Evolutionary conservation across 2,888 invertebrate genomes (phyloP).

Genomic region (Parapristionchus giblindavisi): DNA sequence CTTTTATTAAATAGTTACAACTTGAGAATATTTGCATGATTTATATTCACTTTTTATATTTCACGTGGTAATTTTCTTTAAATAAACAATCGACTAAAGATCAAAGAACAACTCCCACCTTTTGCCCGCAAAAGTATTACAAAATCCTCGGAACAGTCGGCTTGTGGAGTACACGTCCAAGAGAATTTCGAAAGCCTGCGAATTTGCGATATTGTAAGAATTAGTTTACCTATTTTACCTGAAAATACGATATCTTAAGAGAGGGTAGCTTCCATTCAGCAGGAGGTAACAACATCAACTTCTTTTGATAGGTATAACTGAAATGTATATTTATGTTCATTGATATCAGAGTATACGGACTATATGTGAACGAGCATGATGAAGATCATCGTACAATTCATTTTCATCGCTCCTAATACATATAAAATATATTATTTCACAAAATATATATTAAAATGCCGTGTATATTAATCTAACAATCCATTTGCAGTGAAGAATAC

Average conservation of each 20-base stretch:
- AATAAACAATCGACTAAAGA: too few relatives aligned
- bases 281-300: constrained; percentile 45
- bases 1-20: too few relatives aligned
- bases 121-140: constrained; percentile 20
- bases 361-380: too few relatives aligned
- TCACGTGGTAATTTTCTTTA: background rate
- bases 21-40: too few relatives aligned
- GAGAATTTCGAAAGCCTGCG: constrained; percentile 28
- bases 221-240: background rate
- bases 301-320: constrained; percentile 52
- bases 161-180: constrained; percentile 34
- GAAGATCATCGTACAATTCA: too few relatives aligned
- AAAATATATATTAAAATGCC: too few relatives aligned
- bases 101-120: constrained; percentile 9
- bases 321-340: too few relatives aligned
- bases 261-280: constrained; percentile 47
- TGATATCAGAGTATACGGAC: too few relatives aligned
- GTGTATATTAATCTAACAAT: too few relatives aligned
- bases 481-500: too few relatives aligned
- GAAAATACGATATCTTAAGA: constrained; percentile 34
- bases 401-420: too few relatives aligned
- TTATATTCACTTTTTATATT: background rate
- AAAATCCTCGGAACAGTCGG: constrained; percentile 11
- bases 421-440: too few relatives aligned
- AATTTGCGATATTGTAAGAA: background rate